phyloP scores from a whole-genome alignment of 2,888 invertebrate genomes.

The Bimastos eiseni region DNA sequence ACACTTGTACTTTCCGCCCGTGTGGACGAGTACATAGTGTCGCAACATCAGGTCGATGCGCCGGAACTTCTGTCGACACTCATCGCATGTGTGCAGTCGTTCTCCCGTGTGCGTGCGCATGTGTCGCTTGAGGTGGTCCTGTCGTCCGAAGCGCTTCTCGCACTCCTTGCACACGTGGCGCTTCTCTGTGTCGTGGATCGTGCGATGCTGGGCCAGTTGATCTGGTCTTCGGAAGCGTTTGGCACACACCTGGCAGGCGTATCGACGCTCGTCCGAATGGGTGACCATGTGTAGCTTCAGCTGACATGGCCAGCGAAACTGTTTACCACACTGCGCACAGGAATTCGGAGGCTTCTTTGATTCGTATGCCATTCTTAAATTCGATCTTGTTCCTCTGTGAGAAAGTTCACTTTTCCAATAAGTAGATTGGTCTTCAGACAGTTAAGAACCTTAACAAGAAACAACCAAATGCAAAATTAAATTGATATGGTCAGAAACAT shows the following conservation, averaged over 20 bases:
- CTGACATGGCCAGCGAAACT: slow-evolving; percentile 23
- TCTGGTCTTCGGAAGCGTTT: slow-evolving; percentile 25
- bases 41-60: slow-evolving; percentile 21
- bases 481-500: too few relatives aligned
- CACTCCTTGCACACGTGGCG: slow-evolving; percentile 14
- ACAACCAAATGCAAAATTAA: too few relatives aligned
- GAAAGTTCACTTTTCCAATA: neutral
- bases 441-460: neutral
- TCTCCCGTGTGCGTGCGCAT: slow-evolving; percentile 19
- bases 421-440: neutral
- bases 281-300: slow-evolving; percentile 26
- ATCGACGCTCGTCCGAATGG: slow-evolving; percentile 19
- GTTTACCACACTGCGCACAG: neutral
- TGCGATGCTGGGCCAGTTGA: neutral
- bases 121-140: slow-evolving; percentile 20
- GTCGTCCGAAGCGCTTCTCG: slow-evolving; percentile 18
- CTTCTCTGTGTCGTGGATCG: slow-evolving; percentile 14
- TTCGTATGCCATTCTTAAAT: neutral
- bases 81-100: slow-evolving; percentile 7
- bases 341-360: neutral
- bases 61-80: slow-evolving; percentile 21
- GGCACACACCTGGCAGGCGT: slow-evolving; percentile 26
- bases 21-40: slow-evolving; percentile 9
- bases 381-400: neutral
- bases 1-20: slow-evolving; percentile 9